phyloP scores from a whole-genome alignment of 2,888 invertebrate genomes.

The Dioctria linearis region DNA sequence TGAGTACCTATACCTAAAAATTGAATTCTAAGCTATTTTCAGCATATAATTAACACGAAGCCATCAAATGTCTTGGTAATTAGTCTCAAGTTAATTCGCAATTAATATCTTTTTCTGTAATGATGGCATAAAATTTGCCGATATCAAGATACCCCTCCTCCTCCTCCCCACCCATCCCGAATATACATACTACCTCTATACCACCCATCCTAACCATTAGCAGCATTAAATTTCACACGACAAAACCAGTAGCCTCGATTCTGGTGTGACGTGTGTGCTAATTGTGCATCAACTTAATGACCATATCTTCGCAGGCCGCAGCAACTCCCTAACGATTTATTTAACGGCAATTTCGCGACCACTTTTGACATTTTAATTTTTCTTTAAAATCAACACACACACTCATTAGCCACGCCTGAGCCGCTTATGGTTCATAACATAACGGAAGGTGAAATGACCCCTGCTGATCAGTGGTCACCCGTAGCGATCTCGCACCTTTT shows the following conservation, averaged over 20 bases:
- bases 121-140: no score
- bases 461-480: conserved; percentile 46
- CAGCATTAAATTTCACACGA: conserved; percentile 9
- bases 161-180: no score
- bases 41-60: no score
- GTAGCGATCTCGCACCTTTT: conserved; percentile 41
- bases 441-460: conserved; percentile 24
- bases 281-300: conserved; percentile 40
- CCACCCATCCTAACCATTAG: not conserved
- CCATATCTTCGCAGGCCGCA: conserved; percentile 28
- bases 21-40: no score
- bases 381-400: conserved; percentile 39
- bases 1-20: no score
- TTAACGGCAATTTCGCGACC: not conserved
- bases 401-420: conserved; percentile 45
- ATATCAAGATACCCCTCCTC: no score
- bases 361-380: conserved; percentile 35
- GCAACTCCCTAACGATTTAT: not conserved
- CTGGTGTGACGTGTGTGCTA: conserved; percentile 37
- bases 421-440: conserved; percentile 35
- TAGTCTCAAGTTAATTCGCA: no score
- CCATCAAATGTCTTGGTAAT: no score
- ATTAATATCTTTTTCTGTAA: no score
- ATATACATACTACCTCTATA: no score
- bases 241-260: conserved; percentile 18